Evolutionary conservation across 2,113 vertebrate species (phyloP), one percentile per base, ranked within the genome.

Genomic region (Mixornis gularis): DNA sequence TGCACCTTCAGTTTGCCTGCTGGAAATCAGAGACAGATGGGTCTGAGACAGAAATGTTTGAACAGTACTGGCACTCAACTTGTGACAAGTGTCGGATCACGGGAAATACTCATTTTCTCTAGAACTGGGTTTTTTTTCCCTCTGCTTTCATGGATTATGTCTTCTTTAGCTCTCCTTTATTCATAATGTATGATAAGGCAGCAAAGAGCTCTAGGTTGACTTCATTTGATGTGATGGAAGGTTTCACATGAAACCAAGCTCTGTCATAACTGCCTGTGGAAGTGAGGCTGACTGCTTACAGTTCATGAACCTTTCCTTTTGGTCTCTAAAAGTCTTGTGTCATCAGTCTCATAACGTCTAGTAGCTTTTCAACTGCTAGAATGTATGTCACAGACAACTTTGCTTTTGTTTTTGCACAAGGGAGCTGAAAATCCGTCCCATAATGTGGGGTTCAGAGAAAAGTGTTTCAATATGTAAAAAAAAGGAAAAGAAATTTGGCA

Each of bases 401-500:
- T 2, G 0, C 9, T 87, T 91, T 93, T 66, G 17, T 27, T 76
- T 89, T 85, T 69, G 38, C 27, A 46, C 25, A 84, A 78, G 26
- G 46, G 36, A 92, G 43, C 26, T 89, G 63, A 87, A 94, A 69
- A 52, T 65, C 52, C 85, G 49, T 92, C 27, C 48, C 79, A 18
- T 77, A 81, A 48, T 2, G 25, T 59, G 17, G 44, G 34, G 89
- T 93, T 92, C 82, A 76, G 79, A 79, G n/a, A 79, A 85, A 92
- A 93, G 56, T 82, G n/a, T 79, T 95, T 62, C 71, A 60, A 66
- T 34, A 22, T 66, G 26, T 71, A 74, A 87, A 93, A 91, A 53
- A 53, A 93, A 18, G 34, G 17, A 93, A 94, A 49, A 25, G 1
- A 68, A 92, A 91, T 69, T 55, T n/a, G 38, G 92, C 34, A 48